Percentiles rank a stretch among this genome's conserved stretches.
These are phyloP conservation scores for Pterois miles DNA, from an alignment of 2,797 vertebrate genomes.

Conservation along the genomic window DNA sequence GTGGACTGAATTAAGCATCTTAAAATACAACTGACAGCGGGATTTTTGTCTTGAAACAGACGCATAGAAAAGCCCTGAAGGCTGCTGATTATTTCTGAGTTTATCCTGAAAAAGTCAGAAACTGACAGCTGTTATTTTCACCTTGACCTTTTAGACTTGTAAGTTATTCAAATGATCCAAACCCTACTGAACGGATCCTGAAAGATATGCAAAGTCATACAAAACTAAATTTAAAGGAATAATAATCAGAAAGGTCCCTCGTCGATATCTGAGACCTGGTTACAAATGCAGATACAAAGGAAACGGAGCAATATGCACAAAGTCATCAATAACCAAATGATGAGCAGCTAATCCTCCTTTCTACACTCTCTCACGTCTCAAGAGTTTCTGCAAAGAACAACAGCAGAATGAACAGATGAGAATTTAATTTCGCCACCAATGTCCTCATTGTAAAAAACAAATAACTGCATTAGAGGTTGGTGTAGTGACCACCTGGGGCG, in stretches of 20 bases:
- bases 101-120: conserved; percentile 6
- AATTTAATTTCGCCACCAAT: background rate
- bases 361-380: background rate
- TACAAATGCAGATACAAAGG: background rate
- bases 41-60: background rate
- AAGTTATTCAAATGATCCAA: background rate
- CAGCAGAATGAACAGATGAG: background rate
- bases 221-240: background rate
- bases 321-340: background rate
- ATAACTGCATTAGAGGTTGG: background rate
- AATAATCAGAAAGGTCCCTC: background rate
- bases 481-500: background rate
- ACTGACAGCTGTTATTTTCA: background rate
- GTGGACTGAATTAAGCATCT: conserved; percentile 43
- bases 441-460: conserved; percentile 1
- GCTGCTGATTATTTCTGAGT: conserved; percentile 12
- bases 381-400: background rate
- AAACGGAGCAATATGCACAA: background rate
- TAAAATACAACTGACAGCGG: conserved; percentile 7
- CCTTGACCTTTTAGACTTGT: conserved; percentile 1
- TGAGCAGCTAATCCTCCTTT: background rate
- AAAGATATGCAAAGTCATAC: background rate
- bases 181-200: background rate
- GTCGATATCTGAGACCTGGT: background rate
- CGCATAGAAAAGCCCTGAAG: background rate